A percentile compares a stretch with the other conserved stretches of the same genome.
phyloP scores from a whole-genome alignment of 2,113 vertebrate species.

The Stigmatopora argus region DNA sequence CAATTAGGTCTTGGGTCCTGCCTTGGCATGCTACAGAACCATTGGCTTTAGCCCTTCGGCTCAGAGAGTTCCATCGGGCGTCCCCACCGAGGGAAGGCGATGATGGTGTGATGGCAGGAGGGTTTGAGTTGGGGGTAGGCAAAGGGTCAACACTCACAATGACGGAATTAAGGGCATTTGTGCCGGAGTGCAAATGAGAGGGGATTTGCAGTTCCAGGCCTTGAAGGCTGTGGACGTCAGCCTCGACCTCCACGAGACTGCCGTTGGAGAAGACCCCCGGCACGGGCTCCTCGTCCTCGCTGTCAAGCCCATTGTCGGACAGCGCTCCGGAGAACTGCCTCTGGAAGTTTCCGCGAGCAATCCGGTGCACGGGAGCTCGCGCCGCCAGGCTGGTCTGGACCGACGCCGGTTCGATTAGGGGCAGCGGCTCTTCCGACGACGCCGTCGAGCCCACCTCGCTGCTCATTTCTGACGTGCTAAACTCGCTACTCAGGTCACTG shows the following conservation, averaged over 20 bases:
- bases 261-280: constrained; percentile 93
- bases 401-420: constrained; percentile 58
- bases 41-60: constrained; percentile 78
- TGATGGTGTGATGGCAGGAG: constrained; percentile 74
- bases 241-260: constrained; percentile 92
- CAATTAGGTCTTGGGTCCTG: constrained; percentile 88
- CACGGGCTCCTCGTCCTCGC: constrained; percentile 93
- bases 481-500: constrained; percentile 78
- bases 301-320: constrained; percentile 94
- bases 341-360: constrained; percentile 74
- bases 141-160: constrained; percentile 16
- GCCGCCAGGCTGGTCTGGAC: constrained; percentile 72
- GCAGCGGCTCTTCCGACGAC: constrained; percentile 86
- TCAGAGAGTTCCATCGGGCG: constrained; percentile 75
- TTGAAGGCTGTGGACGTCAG: constrained; percentile 84
- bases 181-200: constrained; percentile 2
- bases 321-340: constrained; percentile 94
- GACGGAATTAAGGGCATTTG: constrained; percentile 13
- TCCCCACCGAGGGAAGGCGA: constrained; percentile 78
- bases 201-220: constrained; percentile 34
- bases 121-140: constrained; percentile 27
- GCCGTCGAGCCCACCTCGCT: constrained; percentile 96
- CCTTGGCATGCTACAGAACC: constrained; percentile 88
- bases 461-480: constrained; percentile 97
- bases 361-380: constrained; percentile 37